Percentiles rank a stretch among this genome's conserved stretches.
Conservation (phyloP, 2,113 vertebrate species). For the rabbit (Oryctolagus cuniculus) region mOryCun1.1 NC_091440.1:79236501-79237000, state of each 20-base stretch:
- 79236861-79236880: too few species aligned
- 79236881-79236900: too few species aligned
- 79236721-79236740: background rate
- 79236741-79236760: constrained; percentile 3
- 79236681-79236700: background rate
- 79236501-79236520: constrained; percentile 39
- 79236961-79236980: too few species aligned
- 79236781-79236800: constrained; percentile 1
- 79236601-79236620: background rate
- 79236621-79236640: constrained; percentile 37
- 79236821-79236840: constrained; percentile 48
- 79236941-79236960: too few species aligned
- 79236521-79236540: background rate
- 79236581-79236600: background rate
- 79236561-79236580: background rate
- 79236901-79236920: too few species aligned
- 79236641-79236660: background rate
- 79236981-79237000: too few species aligned
- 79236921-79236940: too few species aligned
- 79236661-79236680: constrained; percentile 42
- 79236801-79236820: background rate
- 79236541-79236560: constrained; percentile 32
- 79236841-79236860: background rate
- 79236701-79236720: background rate
- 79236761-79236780: background rate